A percentile compares a stretch with the other conserved stretches of the same genome.
Conservation (phyloP, 2,888 invertebrate species). For the Pristionchus fissidentatus region DNA sequence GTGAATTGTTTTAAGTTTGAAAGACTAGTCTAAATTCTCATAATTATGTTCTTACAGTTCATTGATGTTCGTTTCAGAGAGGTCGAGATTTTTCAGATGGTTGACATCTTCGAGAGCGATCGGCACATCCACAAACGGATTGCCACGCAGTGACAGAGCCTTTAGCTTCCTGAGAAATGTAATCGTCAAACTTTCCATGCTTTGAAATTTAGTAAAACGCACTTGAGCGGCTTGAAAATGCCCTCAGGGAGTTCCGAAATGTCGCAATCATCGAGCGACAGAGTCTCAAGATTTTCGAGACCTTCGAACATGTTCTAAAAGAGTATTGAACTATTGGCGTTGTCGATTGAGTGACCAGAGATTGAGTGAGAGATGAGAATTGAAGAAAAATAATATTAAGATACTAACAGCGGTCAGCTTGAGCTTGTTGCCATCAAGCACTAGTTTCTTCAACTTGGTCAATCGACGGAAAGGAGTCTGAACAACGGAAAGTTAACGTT, state of each 20-base stretch:
- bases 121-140: constrained; percentile 61
- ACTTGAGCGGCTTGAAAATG: constrained; percentile 66
- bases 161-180: constrained; percentile 60
- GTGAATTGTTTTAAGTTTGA: too few species aligned
- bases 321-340: background rate
- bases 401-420: constrained; percentile 43
- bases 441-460: constrained; percentile 56
- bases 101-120: constrained; percentile 56
- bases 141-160: constrained; percentile 61
- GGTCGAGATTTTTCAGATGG: constrained; percentile 59
- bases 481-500: too few species aligned
- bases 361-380: background rate
- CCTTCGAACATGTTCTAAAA: constrained; percentile 59
- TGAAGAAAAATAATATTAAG: too few species aligned
- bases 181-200: background rate
- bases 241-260: constrained; percentile 56
- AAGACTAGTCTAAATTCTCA: too few species aligned
- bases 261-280: constrained; percentile 65
- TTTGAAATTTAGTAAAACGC: constrained; percentile 22
- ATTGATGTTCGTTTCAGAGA: constrained; percentile 58
- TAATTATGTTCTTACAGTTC: constrained; percentile 55
- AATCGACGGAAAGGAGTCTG: constrained; percentile 51
- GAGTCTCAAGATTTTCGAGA: constrained; percentile 60
- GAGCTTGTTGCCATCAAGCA: constrained; percentile 62
- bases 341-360: background rate